These are phyloP conservation scores for Oceanodroma leucorhoa DNA, from an alignment of 2,797 vertebrate genomes.

Conservation along the genomic window DNA sequence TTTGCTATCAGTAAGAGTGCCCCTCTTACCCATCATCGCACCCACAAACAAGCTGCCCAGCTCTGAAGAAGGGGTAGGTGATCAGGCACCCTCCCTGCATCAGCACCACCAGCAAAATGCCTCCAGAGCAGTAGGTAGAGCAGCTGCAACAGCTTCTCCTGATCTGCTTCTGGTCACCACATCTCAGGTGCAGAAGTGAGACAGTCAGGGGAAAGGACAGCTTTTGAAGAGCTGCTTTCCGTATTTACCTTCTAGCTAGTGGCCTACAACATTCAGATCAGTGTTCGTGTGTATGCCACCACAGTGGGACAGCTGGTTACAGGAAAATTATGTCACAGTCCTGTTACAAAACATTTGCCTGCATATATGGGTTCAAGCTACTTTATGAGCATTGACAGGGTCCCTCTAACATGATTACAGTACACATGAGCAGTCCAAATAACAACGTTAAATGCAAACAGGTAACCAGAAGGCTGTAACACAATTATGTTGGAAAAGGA, in stretches of 20 bases:
- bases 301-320: neutral
- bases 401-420: neutral
- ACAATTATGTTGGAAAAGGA: neutral
- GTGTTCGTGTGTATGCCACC: neutral
- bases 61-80: neutral
- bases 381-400: neutral
- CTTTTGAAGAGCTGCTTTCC: neutral
- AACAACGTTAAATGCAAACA: neutral
- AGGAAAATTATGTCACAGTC: neutral
- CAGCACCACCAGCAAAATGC: neutral
- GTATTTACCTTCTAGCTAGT: neutral
- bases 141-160: neutral
- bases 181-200: neutral
- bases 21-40: accelerated
- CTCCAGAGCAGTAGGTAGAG: neutral
- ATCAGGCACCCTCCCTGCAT: neutral
- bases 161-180: neutral
- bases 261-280: neutral
- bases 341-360: neutral
- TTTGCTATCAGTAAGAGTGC: neutral
- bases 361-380: neutral
- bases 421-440: neutral
- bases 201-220: neutral
- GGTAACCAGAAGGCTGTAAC: neutral
- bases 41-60: neutral